Conservation (phyloP, 1,140 invertebrate species). For the Drosophila athabasca region DNA sequence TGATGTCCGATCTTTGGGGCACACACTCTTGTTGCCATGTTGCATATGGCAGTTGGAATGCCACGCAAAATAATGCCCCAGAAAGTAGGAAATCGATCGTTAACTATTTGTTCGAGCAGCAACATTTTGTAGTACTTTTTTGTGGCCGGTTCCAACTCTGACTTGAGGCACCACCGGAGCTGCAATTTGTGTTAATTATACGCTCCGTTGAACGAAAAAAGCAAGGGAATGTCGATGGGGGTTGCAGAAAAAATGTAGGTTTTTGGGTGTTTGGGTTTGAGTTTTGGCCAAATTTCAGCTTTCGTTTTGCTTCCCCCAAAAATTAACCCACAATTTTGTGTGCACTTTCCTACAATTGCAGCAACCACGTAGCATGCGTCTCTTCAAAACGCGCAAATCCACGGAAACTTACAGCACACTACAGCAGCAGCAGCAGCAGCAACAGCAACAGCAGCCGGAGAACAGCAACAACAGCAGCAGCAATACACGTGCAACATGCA, state of each 20-base stretch:
- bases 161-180: conserved; percentile 19
- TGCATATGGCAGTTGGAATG: background rate
- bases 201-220: conserved; percentile 62
- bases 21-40: too few species aligned
- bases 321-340: conserved; percentile 37
- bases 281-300: conserved; percentile 3
- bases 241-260: conserved; percentile 50
- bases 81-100: conserved; percentile 47
- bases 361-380: conserved; percentile 69
- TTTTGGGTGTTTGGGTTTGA: conserved; percentile 35
- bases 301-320: conserved; percentile 20
- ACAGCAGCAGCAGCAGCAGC: conserved; percentile 50
- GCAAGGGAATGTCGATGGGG: conserved; percentile 34
- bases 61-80: background rate
- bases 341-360: conserved; percentile 33
- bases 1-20: too few species aligned
- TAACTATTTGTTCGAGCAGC: conserved; percentile 8
- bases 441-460: conserved; percentile 11
- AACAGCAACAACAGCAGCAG: background rate
- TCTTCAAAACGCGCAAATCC: conserved; percentile 81
- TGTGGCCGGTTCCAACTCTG: background rate
- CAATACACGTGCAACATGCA: conserved; percentile 59
- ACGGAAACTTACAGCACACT: conserved; percentile 74
- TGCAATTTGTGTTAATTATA: conserved; percentile 71
- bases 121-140: background rate